Percentiles rank a stretch among this genome's conserved stretches.
phyloP scores from a whole-genome alignment of 2,797 vertebrate genomes.

The Acanthornis magna region DNA sequence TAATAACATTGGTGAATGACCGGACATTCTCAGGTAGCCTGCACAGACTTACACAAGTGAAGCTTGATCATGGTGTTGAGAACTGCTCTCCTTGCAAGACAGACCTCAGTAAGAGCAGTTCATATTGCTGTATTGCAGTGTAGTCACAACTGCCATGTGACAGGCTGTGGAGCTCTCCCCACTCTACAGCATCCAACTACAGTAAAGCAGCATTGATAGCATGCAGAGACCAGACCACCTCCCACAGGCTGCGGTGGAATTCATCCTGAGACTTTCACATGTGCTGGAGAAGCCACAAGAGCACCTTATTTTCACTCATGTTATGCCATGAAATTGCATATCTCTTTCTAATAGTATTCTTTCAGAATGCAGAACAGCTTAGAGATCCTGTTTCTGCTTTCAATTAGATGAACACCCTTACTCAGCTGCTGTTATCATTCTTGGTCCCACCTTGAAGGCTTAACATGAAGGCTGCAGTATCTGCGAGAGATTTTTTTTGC shows the following conservation, averaged over 20 bases:
- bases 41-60: background rate
- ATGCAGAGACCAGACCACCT: background rate
- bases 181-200: background rate
- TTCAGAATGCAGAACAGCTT: background rate
- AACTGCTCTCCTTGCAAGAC: background rate
- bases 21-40: background rate
- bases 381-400: background rate
- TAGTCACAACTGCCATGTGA: fast-evolving
- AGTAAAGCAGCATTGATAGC: background rate
- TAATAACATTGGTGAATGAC: fast-evolving
- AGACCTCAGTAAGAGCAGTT: background rate
- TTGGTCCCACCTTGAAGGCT: background rate
- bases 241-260: background rate
- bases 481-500: background rate
- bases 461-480: background rate
- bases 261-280: background rate
- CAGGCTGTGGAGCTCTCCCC: background rate
- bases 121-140: background rate
- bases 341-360: background rate
- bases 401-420: background rate
- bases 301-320: background rate
- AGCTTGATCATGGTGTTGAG: background rate
- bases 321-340: fast-evolving
- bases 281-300: background rate
- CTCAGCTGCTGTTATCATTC: background rate